phyloP scores from a whole-genome alignment of 1,140 invertebrate species.

The Lepidurus apus region DNA sequence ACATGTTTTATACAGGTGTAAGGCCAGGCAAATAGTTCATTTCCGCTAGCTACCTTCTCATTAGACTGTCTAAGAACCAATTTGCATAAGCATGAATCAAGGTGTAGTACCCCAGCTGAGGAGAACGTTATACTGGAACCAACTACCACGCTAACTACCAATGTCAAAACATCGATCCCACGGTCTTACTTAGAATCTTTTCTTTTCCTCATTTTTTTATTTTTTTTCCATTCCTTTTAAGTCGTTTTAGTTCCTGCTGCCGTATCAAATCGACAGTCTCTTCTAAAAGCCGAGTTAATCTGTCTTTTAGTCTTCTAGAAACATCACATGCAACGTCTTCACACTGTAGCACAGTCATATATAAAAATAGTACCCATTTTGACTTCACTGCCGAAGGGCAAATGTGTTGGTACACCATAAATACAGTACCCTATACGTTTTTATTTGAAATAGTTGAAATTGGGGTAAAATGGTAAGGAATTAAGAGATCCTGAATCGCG shows the following conservation, averaged over 20 bases:
- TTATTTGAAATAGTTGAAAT: not conserved
- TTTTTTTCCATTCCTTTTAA: too few relatives aligned
- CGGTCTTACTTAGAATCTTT: not conserved
- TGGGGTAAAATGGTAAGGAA: not conserved
- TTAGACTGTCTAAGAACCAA: slow-evolving; percentile 14
- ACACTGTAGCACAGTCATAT: too few relatives aligned
- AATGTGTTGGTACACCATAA: too few relatives aligned
- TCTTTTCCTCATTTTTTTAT: not conserved
- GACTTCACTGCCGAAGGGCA: too few relatives aligned
- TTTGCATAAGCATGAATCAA: slow-evolving; percentile 19
- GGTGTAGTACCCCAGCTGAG: not conserved
- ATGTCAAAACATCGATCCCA: slow-evolving; percentile 21
- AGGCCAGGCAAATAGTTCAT: slow-evolving; percentile 3
- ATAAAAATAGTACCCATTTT: too few relatives aligned
- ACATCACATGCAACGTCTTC: too few relatives aligned
- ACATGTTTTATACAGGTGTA: not conserved
- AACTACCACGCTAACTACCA: slow-evolving; percentile 7
- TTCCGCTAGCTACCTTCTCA: slow-evolving; percentile 18
- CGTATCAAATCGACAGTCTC: not conserved
- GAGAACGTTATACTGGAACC: not conserved
- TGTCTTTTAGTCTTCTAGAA: not conserved
- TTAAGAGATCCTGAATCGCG: slow-evolving; percentile 1
- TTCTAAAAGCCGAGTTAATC: not conserved
- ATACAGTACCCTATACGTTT: too few relatives aligned
- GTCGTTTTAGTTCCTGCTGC: not conserved